Percentiles rank a stretch among this genome's conserved stretches.
phyloP scores from a whole-genome alignment of 2,888 invertebrate genomes.

The Plebejus anna region DNA sequence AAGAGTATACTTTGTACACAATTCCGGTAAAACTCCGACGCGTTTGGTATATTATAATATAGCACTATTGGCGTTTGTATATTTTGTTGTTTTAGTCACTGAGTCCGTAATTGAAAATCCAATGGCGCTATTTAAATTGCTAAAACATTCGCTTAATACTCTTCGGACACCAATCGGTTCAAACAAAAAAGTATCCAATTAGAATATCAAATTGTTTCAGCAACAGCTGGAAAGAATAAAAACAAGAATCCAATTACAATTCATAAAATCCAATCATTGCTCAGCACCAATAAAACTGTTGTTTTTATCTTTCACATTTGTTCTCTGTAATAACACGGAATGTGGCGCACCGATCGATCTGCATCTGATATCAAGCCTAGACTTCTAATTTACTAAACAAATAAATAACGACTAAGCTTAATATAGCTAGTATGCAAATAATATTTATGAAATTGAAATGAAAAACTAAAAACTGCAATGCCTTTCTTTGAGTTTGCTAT shows the following conservation, averaged over 20 bases:
- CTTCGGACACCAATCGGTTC: slow-evolving; percentile 26
- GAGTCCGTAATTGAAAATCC: slow-evolving; percentile 21
- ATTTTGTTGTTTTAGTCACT: slow-evolving; percentile 10
- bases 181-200: slow-evolving; percentile 37
- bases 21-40: not conserved
- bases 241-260: slow-evolving; percentile 41
- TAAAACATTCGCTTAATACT: slow-evolving; percentile 28
- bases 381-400: slow-evolving; percentile 14
- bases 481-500: not conserved
- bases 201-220: slow-evolving; percentile 34
- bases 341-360: slow-evolving; percentile 30
- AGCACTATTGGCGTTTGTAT: not conserved
- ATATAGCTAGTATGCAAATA: not conserved
- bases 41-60: not conserved
- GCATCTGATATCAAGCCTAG: not conserved
- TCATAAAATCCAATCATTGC: slow-evolving; percentile 39
- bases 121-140: slow-evolving; percentile 27
- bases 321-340: slow-evolving; percentile 32
- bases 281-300: slow-evolving; percentile 36
- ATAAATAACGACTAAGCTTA: slow-evolving; percentile 4
- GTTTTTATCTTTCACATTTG: slow-evolving; percentile 36
- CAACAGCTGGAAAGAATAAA: slow-evolving; percentile 37
- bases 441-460: not conserved
- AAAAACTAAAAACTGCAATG: not conserved
- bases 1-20: too few relatives aligned